These are phyloP conservation scores for Ectemnius cavifrons DNA, from an alignment of 2,888 invertebrate genomes.

Conservation along the genomic window DNA sequence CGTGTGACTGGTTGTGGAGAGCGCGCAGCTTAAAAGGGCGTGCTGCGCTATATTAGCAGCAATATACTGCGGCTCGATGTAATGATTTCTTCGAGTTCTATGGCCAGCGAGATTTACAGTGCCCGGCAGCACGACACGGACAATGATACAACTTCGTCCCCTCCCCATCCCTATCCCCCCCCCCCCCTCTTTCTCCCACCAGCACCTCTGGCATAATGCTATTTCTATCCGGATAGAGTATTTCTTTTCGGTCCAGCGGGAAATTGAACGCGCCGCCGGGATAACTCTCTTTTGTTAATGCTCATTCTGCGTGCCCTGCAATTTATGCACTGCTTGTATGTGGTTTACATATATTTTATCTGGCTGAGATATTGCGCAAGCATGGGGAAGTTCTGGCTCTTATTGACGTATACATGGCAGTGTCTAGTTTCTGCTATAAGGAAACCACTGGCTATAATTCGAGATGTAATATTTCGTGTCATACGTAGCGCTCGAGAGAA, in stretches of 20 bases:
- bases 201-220: constrained; percentile 24
- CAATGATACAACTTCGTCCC: constrained; percentile 61
- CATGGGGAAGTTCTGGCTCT: too few relatives aligned
- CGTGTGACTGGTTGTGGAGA: constrained; percentile 22
- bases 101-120: constrained; percentile 63
- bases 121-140: constrained; percentile 57
- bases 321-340: constrained; percentile 3
- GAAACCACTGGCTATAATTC: too few relatives aligned
- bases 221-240: constrained; percentile 27
- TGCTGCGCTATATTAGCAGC: constrained; percentile 61
- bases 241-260: constrained; percentile 28
- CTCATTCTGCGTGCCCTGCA: not conserved
- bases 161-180: constrained; percentile 29
- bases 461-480: too few relatives aligned
- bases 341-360: not conserved
- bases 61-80: constrained; percentile 60
- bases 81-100: constrained; percentile 68
- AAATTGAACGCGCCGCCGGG: constrained; percentile 28
- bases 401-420: too few relatives aligned
- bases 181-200: not conserved
- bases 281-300: constrained; percentile 5
- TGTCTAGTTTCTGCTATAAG: too few relatives aligned
- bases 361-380: not conserved
- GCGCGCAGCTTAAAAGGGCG: constrained; percentile 55
- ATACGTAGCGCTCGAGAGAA: too few relatives aligned